Conservation (phyloP, 2,797 vertebrate species). For the Hemibagrus guttatus region DNA sequence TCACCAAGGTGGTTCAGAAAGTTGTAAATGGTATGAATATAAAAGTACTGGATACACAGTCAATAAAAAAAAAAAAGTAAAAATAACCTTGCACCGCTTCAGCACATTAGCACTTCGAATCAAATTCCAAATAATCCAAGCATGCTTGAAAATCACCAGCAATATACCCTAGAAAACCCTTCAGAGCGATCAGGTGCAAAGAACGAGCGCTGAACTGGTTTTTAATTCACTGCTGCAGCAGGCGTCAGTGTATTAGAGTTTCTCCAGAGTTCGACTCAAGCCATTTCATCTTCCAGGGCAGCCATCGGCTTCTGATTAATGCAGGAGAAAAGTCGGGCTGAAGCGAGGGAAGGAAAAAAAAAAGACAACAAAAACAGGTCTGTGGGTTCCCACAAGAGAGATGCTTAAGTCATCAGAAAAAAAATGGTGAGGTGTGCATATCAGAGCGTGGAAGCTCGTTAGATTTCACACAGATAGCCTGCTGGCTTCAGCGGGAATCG, state of each 20-base stretch:
- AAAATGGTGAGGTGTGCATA: conserved; percentile 33
- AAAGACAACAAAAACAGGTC: conserved; percentile 43
- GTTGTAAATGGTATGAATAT: background rate
- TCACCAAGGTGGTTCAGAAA: background rate
- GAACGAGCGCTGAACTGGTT: background rate
- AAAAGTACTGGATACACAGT: background rate
- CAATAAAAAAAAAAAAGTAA: background rate
- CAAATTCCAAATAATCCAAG: conserved; percentile 3
- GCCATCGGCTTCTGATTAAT: conserved; percentile 25
- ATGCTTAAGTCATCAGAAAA: conserved; percentile 29
- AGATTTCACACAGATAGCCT: conserved; percentile 36
- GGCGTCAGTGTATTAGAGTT: conserved; percentile 30
- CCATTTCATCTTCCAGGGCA: conserved; percentile 33
- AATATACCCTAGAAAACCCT: conserved; percentile 2
- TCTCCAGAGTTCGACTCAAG: conserved; percentile 8
- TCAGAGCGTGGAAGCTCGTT: conserved; percentile 40
- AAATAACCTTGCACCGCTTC: background rate
- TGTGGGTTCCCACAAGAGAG: conserved; percentile 24
- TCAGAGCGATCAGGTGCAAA: conserved; percentile 9
- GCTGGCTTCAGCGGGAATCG: conserved; percentile 27
- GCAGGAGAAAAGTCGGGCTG: conserved; percentile 1
- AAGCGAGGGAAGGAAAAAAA: background rate
- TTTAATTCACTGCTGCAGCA: conserved; percentile 25
- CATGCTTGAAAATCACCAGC: conserved; percentile 9
- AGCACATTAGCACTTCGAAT: background rate